These are phyloP conservation scores for Callocephalon fimbriatum DNA, from an alignment of 2,113 vertebrate species.

Conservation along the genomic window DNA sequence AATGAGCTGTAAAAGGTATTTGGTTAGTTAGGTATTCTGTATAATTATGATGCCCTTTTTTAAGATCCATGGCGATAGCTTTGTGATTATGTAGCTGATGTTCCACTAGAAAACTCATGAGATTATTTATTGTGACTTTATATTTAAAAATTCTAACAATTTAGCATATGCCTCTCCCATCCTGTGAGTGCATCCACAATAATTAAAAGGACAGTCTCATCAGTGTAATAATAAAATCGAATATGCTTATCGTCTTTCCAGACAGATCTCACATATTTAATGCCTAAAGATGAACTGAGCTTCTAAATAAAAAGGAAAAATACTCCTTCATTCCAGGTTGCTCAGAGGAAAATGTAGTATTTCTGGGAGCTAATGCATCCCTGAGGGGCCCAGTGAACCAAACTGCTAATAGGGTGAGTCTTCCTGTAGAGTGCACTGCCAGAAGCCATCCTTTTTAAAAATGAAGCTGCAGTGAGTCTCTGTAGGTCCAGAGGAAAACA, in stretches of 20 bases:
- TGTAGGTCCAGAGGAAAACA: not conserved
- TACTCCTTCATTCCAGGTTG: not conserved
- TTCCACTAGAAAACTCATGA: not conserved
- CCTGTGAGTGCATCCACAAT: not conserved
- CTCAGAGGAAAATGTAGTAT: not conserved
- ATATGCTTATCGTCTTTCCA: not conserved
- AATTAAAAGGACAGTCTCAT: not conserved
- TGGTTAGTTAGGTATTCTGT: not conserved
- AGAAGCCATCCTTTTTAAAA: slow-evolving; percentile 11
- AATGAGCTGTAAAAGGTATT: not conserved
- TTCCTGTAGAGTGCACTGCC: not conserved
- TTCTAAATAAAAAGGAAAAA: slow-evolving; percentile 8
- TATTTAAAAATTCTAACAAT: not conserved
- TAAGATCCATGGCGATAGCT: not conserved
- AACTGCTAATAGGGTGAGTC: not conserved
- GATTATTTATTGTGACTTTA: not conserved
- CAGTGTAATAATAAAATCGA: not conserved
- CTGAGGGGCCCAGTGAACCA: not conserved
- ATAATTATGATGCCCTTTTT: not conserved
- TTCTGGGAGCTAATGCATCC: not conserved
- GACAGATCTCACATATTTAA: not conserved
- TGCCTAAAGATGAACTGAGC: not conserved
- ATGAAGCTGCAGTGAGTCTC: not conserved
- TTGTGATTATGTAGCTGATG: not conserved
- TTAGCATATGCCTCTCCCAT: not conserved